These are phyloP conservation scores for Nothobranchius kuhntae DNA, from an alignment of 2,113 vertebrate species.

Conservation along the genomic window DNA sequence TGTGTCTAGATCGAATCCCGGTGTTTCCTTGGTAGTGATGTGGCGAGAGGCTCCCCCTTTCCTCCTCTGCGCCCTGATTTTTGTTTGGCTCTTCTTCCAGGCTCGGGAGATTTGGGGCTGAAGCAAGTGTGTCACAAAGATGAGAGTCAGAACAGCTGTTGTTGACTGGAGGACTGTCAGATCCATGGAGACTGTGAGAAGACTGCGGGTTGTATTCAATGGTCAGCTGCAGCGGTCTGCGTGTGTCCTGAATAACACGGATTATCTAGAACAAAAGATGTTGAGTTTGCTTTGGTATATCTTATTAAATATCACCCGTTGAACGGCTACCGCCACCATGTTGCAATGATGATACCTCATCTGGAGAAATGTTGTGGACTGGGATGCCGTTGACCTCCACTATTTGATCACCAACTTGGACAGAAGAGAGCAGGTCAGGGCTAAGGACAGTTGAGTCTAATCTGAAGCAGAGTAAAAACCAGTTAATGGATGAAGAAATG, in stretches of 20 bases:
- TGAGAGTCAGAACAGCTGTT: constrained; percentile 16
- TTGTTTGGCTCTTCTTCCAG: constrained; percentile 66
- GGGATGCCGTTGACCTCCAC: constrained; percentile 93
- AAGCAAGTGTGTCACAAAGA: constrained; percentile 37
- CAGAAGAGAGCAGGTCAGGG: constrained; percentile 87
- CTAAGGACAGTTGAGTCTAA: constrained; percentile 84
- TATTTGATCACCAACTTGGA: constrained; percentile 89
- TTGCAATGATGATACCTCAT: constrained; percentile 80
- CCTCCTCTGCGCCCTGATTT: constrained; percentile 55
- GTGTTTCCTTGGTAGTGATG: constrained; percentile 58
- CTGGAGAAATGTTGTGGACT: constrained; percentile 84
- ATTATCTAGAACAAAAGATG: constrained; percentile 80
- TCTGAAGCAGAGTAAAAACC: constrained; percentile 58
- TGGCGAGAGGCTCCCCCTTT: constrained; percentile 40
- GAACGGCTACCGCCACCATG: neutral
- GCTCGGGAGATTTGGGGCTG: constrained; percentile 54
- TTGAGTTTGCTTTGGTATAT: neutral
- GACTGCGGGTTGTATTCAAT: constrained; percentile 89
- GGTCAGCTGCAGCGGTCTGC: constrained; percentile 90
- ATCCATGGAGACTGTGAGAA: constrained; percentile 26
- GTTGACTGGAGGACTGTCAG: constrained; percentile 19
- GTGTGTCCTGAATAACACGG: constrained; percentile 88
- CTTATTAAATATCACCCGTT: neutral
- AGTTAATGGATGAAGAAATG: neutral
- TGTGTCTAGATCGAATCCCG: constrained; percentile 68